phyloP scores from a whole-genome alignment of 2,888 invertebrate genomes.

The Petrolisthes cinctipes region DNA sequence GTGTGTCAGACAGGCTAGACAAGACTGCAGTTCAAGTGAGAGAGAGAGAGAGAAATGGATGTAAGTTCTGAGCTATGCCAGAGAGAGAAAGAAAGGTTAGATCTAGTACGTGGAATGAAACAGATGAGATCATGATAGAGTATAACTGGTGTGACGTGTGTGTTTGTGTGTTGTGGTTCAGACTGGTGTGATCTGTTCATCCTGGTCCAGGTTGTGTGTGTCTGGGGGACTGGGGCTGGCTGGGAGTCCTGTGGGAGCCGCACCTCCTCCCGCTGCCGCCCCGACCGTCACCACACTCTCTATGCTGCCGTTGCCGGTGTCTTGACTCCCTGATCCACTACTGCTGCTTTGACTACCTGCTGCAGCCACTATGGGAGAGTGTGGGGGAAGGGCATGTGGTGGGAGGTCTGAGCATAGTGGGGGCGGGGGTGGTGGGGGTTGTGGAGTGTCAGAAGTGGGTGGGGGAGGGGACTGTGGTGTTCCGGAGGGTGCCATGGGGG shows the following conservation, averaged over 20 bases:
- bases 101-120: too few relatives aligned
- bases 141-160: neutral
- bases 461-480: conserved; percentile 1
- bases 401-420: neutral
- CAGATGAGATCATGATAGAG: too few relatives aligned
- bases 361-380: conserved; percentile 37
- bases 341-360: conserved; percentile 56
- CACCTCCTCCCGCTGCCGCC: conserved; percentile 18
- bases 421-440: conserved; percentile 1
- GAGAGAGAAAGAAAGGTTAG: too few relatives aligned
- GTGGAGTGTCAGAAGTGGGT: neutral
- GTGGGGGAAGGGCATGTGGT: conserved; percentile 9
- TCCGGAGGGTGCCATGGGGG: neutral
- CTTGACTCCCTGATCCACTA: conserved; percentile 57
- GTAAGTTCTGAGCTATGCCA: too few relatives aligned
- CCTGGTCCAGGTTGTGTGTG: conserved; percentile 38
- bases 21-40: too few relatives aligned
- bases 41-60: too few relatives aligned
- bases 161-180: conserved; percentile 12
- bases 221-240: conserved; percentile 44
- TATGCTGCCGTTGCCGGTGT: conserved; percentile 54
- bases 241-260: conserved; percentile 12
- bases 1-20: too few relatives aligned
- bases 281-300: conserved; percentile 57
- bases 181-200: conserved; percentile 53